A percentile compares a stretch with the other conserved stretches of the same genome.
phyloP scores from a whole-genome alignment of 2,888 invertebrate species.

The Petrolisthes manimaculis region DNA sequence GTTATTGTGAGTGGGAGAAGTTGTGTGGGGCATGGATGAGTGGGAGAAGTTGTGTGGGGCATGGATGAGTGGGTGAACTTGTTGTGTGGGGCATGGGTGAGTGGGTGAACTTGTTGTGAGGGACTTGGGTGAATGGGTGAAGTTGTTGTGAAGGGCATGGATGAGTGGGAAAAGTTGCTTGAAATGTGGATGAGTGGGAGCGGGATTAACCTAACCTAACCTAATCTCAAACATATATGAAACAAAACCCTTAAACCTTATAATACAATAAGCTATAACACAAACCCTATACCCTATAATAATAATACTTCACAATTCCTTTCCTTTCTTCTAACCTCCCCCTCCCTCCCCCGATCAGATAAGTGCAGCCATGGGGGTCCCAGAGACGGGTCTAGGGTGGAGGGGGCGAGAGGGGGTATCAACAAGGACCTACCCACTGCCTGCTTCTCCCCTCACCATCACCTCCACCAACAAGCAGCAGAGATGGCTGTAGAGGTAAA shows the following conservation, averaged over 20 bases:
- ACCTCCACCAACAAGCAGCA: slow-evolving; percentile 54
- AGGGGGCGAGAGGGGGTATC: slow-evolving; percentile 45
- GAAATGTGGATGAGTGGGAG: too few species aligned
- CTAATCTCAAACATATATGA: neutral
- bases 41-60: neutral
- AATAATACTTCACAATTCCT: neutral
- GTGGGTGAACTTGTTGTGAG: neutral
- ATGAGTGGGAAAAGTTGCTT: neutral
- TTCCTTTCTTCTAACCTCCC: neutral
- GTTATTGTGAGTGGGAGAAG: neutral
- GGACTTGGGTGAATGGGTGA: neutral
- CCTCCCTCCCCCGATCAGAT: neutral
- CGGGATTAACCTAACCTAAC: too few species aligned
- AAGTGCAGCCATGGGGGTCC: slow-evolving; percentile 53
- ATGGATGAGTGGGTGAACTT: neutral
- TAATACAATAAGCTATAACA: neutral
- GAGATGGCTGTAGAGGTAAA: slow-evolving; percentile 51
- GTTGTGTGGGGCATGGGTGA: neutral
- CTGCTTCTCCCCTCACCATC: slow-evolving; percentile 57
- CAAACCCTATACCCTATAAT: neutral
- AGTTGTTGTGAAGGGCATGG: neutral
- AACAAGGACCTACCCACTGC: slow-evolving; percentile 60
- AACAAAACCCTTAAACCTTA: neutral
- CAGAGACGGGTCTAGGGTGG: slow-evolving; percentile 27
- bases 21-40: neutral